Conservation (phyloP, 2,797 vertebrate species). For the Takifugu ocellatus region DNA sequence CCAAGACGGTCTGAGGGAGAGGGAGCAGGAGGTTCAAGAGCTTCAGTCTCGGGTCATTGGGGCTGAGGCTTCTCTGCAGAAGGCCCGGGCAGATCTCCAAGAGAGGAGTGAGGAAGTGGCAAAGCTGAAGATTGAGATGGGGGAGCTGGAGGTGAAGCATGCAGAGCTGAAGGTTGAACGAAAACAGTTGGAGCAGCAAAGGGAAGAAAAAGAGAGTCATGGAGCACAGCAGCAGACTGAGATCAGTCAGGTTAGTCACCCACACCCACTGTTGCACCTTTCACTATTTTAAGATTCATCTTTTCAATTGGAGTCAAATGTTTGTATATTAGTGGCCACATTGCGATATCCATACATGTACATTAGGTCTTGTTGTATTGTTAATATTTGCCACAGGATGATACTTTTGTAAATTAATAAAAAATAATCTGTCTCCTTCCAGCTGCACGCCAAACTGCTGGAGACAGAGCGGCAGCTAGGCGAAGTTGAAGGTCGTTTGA, state of each 20-base stretch:
- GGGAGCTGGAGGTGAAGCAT: constrained; percentile 83
- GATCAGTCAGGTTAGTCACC: constrained; percentile 84
- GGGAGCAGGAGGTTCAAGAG: constrained; percentile 87
- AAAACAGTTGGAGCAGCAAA: constrained; percentile 93
- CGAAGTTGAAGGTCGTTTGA: constrained; percentile 91
- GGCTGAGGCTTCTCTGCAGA: constrained; percentile 81
- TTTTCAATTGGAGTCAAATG: too few species aligned
- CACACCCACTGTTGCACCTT: not conserved
- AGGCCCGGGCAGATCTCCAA: constrained; percentile 77
- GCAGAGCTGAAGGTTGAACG: constrained; percentile 89
- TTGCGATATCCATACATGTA: not conserved
- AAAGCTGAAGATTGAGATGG: constrained; percentile 84
- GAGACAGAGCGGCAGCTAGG: constrained; percentile 93
- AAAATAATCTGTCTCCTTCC: constrained; percentile 1
- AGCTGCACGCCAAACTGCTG: constrained; percentile 93
- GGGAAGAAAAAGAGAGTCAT: constrained; percentile 90
- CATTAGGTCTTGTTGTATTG: not conserved
- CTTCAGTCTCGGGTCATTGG: constrained; percentile 80
- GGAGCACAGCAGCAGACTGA: constrained; percentile 90
- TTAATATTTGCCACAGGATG: not conserved
- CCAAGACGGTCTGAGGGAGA: constrained; percentile 84
- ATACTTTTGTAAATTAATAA: not conserved
- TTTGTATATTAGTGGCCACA: too few species aligned
- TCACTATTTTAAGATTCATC: too few species aligned
- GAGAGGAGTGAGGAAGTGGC: constrained; percentile 80